These are phyloP conservation scores for Apodemia duryi DNA, from an alignment of 2,888 invertebrate genomes.

Conservation along the genomic window DNA sequence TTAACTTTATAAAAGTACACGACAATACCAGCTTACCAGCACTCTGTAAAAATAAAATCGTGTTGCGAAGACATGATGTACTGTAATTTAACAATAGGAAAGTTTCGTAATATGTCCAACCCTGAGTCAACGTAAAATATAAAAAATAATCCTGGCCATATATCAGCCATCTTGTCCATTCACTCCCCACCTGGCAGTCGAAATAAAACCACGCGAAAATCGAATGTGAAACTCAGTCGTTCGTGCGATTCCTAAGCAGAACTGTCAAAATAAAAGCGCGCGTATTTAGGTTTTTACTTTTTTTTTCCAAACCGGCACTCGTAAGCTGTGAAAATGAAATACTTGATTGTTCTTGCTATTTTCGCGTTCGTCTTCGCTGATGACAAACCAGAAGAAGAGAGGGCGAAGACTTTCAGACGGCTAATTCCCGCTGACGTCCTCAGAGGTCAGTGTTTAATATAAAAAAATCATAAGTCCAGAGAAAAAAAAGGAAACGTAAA, in stretches of 20 bases:
- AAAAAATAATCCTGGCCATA: constrained; percentile 19
- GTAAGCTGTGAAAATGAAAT: constrained; percentile 75
- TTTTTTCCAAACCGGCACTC: constrained; percentile 43
- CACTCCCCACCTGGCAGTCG: constrained; percentile 54
- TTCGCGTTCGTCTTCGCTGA: constrained; percentile 77
- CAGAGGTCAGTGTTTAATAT: constrained; percentile 83
- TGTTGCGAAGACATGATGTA: neutral
- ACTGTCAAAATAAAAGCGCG: constrained; percentile 49
- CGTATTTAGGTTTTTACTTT: constrained; percentile 44
- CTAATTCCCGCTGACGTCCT: constrained; percentile 94
- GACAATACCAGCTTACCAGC: neutral
- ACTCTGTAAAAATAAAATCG: neutral
- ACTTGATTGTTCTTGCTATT: constrained; percentile 70
- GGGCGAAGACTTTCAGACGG: constrained; percentile 87
- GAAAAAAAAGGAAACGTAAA: no score
- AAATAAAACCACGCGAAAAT: constrained; percentile 62
- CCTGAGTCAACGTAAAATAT: constrained; percentile 42
- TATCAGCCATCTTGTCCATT: constrained; percentile 43
- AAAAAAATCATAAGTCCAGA: neutral
- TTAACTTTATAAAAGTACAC: no score
- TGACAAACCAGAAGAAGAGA: constrained; percentile 76
- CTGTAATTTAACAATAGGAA: constrained; percentile 16
- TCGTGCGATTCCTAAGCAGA: constrained; percentile 44
- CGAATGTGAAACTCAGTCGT: constrained; percentile 59
- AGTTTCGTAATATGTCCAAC: constrained; percentile 53